Evolutionary conservation across 2,888 invertebrate species (phyloP), one percentile per base, ranked within the genome.

Genomic region (Ormia ochracea): DNA sequence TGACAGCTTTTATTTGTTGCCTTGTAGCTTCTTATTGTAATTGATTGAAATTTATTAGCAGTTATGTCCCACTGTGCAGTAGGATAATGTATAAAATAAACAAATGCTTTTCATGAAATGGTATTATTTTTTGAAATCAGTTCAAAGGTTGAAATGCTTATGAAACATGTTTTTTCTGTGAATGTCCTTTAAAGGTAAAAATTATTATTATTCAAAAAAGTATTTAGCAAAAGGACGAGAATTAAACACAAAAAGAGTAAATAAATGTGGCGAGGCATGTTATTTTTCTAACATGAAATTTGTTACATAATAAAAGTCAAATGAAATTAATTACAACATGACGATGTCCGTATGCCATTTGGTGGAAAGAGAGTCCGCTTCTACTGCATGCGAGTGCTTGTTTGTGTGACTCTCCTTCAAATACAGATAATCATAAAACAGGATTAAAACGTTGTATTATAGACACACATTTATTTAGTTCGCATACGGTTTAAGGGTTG

Each of bases 251-350:
- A 21, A 52, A 19, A 45, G 17, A 10, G n/a, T 41, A 45, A 52
- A n/a, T n/a, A 65, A 38, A 66, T 48, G 9, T 58, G 38, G 45
- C 50, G 28, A 59, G 19, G n/a, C 56, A 17, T 59, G 21, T 31
- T n/a, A n/a, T n/a, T n/a, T n/a, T 41, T 38, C 31, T 41, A n/a
- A 52, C 50, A 14, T 12, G 31, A 17, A 61, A 61, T 61, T 52
- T 72, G 50, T 58, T 28, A 28, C 28, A 59, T 59, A 59, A 28
- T 61, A 72, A 65, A 72, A 68, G 66, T 78, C 68, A 73, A 73
- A 78, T 41, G 38, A 63, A 78, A 73, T 73, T 78, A 78, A 78
- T 78, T 78, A 73, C 73, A 61, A 70, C 66, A 50, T 36, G 45
- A 76, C 17, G 10, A 4, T 72, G 12, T 21, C 45, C 12, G 17